Evolutionary conservation across 2,113 vertebrate species (phyloP).

Genomic region (Alligator sinensis): DNA sequence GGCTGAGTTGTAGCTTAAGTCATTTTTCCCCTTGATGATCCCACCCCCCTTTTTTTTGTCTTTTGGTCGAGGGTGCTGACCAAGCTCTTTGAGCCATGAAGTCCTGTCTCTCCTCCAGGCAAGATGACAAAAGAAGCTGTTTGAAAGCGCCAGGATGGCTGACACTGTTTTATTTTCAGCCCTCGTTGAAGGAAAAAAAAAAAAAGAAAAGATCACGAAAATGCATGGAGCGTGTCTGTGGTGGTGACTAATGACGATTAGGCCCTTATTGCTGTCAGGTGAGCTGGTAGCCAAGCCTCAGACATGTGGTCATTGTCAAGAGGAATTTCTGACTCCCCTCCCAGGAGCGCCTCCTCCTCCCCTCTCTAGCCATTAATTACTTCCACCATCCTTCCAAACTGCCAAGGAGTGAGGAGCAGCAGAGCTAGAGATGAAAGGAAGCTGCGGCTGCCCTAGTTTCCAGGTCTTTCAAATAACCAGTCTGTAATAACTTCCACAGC

Average conservation of each 20-base stretch:
- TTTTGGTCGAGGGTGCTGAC: neutral
- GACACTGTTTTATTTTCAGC: slow-evolving; percentile 31
- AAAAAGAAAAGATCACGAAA: slow-evolving; percentile 17
- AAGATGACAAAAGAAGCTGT: slow-evolving; percentile 14
- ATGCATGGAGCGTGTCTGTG: slow-evolving; percentile 19
- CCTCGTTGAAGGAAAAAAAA: slow-evolving; percentile 10
- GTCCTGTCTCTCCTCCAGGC: neutral
- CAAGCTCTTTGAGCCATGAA: neutral
- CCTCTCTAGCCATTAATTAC: slow-evolving; percentile 75
- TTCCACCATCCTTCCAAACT: slow-evolving; percentile 80
- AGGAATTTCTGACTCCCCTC: slow-evolving; percentile 81
- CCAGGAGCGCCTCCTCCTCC: slow-evolving; percentile 55
- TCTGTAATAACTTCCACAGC: slow-evolving; percentile 77
- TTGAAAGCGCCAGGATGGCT: slow-evolving; percentile 22
- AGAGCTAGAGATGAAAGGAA: slow-evolving; percentile 81
- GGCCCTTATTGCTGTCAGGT: slow-evolving; percentile 70
- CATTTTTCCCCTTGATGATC: neutral
- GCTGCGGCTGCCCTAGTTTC: slow-evolving; percentile 62
- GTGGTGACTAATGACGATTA: slow-evolving; percentile 62
- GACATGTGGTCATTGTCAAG: slow-evolving; percentile 82
- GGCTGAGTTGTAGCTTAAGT: neutral
- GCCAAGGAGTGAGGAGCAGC: slow-evolving; percentile 80
- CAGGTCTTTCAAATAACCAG: slow-evolving; percentile 77
- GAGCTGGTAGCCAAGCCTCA: slow-evolving; percentile 63
- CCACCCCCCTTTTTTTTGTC: neutral